Percentiles rank a stretch among this genome's conserved stretches.
Evolutionary conservation across 2,797 vertebrate genomes (phyloP).

Genomic region (Hippoglossus hippoglossus): DNA sequence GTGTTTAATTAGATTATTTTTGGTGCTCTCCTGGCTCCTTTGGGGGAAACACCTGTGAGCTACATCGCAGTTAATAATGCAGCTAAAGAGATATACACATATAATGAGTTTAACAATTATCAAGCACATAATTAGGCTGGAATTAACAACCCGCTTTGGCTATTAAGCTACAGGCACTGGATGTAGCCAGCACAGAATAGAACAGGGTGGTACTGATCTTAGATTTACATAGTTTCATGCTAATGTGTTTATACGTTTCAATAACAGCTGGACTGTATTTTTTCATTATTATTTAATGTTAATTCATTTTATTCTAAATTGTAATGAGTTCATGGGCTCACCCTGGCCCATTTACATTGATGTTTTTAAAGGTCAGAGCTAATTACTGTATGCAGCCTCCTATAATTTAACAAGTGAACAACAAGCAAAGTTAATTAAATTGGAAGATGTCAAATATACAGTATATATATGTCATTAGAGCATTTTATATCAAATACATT

Average conservation of each 20-base stretch:
- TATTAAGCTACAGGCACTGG: constrained; percentile 4
- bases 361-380: not conserved
- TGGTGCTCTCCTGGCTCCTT: constrained; percentile 6
- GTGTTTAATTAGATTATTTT: constrained; percentile 31
- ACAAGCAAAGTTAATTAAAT: not conserved
- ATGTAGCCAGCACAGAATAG: constrained; percentile 6
- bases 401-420: not conserved
- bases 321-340: not conserved
- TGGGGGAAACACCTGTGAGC: constrained; percentile 45
- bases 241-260: not conserved
- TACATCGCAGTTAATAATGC: constrained; percentile 37
- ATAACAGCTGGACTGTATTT: not conserved
- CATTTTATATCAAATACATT: not conserved
- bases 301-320: not conserved
- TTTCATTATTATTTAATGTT: not conserved
- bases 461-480: not conserved
- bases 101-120: constrained; percentile 53
- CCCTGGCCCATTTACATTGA: not conserved
- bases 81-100: constrained; percentile 28
- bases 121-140: constrained; percentile 39
- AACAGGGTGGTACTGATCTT: constrained; percentile 6
- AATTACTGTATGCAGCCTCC: not conserved
- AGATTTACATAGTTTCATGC: not conserved
- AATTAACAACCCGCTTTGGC: constrained; percentile 13
- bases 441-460: not conserved